Base-by-base conservation (phyloP, 2,797 vertebrate genomes). In the Xenentodon cancila region DNA sequence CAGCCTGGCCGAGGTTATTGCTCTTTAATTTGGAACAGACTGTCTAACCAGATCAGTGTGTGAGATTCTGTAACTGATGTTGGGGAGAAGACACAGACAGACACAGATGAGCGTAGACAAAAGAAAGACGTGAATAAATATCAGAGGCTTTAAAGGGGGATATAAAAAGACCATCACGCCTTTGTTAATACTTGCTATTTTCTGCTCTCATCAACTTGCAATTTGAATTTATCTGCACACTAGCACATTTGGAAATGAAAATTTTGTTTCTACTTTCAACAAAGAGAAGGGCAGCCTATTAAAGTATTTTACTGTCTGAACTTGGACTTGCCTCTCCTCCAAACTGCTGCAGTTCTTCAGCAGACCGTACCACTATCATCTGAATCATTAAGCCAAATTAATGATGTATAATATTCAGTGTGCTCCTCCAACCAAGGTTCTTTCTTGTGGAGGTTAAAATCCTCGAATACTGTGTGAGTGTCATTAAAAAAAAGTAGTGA, bases 351-450 rank as follows among this genome's bases (percentile, higher is more conserved):
- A 75, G 68, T 76, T 80, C 74, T 84, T 75, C 79, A 76, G 68
- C 69, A 76, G 72, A 83, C 73, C 60, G 15, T 71, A 65, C 62
- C 21, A 58, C 77, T 75, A 87, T 91, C 79, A 85, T 80, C 74
- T 81, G 77, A 89, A 86, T 90, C 88, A 87, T 90, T 88, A 89
- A 81, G 73, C 70, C 71, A 85, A 84, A 86, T 91, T 88, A 89
- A 89, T 80, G 81, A 80, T 83, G 81, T 81, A 84, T 84, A 73
- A 81, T 88, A 87, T 90, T 84, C 77, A 68, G 68, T 50, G 68
- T 69, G 70, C 69, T 68, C 73, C 50, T 62, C 66, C 57, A 64
- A 83, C 78, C 82, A 87, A 88, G 84, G 82, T 85, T 88, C 75
- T 84, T 85, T 76, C 78, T 77, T 53, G 51, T 80, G 77, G 84